These are phyloP conservation scores for Lucifuga dentata DNA, from an alignment of 2,113 vertebrate genomes.

Conservation along the genomic window DNA sequence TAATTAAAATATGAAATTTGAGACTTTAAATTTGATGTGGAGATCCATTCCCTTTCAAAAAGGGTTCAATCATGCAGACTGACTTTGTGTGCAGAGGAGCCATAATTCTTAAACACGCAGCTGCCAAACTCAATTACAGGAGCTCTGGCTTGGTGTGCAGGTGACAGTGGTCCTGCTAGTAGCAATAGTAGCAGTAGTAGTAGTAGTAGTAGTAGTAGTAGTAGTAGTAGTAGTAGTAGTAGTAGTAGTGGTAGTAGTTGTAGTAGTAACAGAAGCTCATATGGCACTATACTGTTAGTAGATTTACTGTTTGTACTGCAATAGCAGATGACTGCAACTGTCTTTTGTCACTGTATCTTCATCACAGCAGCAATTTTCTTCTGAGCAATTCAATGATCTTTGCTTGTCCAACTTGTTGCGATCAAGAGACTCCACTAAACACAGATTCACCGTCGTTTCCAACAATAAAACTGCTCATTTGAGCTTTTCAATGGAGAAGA, in stretches of 20 bases:
- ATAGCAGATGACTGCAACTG: slow-evolving; percentile 7
- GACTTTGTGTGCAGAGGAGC: slow-evolving; percentile 36
- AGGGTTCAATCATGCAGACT: slow-evolving; percentile 12
- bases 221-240: no score
- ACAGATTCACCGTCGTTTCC: slow-evolving; percentile 7
- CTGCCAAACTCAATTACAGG: slow-evolving; percentile 53
- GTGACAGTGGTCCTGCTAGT: slow-evolving; percentile 4
- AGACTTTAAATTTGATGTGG: slow-evolving; percentile 21
- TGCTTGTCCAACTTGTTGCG: slow-evolving; percentile 21
- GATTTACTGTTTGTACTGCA: no score
- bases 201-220: no score
- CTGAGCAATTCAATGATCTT: slow-evolving; percentile 23
- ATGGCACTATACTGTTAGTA: no score
- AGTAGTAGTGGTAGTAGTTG: no score
- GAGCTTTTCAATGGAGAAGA: slow-evolving; percentile 33
- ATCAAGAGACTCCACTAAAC: slow-evolving; percentile 25
- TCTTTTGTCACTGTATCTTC: neutral
- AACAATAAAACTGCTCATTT: slow-evolving; percentile 37
- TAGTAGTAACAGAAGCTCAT: slow-evolving; percentile 10
- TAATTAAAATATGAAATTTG: slow-evolving; percentile 14
- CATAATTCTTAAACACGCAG: slow-evolving; percentile 12
- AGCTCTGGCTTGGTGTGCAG: slow-evolving; percentile 5
- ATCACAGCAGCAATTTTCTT: slow-evolving; percentile 9
- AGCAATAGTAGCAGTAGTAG: no score
- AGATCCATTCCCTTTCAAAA: slow-evolving; percentile 10